Evolutionary conservation across 2,113 vertebrate genomes (phyloP).

Genomic region (Lates calcarifer): DNA sequence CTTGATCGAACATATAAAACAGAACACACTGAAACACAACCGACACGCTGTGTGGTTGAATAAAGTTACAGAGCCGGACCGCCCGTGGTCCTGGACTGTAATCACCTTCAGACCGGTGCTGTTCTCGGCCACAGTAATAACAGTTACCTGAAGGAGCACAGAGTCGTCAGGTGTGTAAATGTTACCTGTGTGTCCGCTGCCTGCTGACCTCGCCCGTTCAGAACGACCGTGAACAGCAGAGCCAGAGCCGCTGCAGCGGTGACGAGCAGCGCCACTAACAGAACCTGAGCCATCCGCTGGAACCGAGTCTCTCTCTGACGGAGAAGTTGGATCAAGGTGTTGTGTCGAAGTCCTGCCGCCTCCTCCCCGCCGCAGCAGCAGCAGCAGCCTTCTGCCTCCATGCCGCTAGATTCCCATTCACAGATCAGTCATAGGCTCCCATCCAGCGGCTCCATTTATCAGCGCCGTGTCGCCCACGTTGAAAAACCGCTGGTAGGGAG

Average conservation of each 20-base stretch:
- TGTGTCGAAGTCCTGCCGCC: no score
- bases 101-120: no score
- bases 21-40: background rate
- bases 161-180: background rate
- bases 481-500: conserved; percentile 4
- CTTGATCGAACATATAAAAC: background rate
- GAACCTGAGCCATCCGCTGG: fast-evolving
- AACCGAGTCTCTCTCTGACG: background rate
- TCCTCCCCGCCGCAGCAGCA: background rate
- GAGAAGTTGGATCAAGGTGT: background rate
- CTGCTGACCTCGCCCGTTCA: fast-evolving
- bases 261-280: background rate
- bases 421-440: background rate
- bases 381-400: conserved; percentile 29
- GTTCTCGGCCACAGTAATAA: no score
- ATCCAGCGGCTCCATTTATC: conserved; percentile 50
- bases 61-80: no score
- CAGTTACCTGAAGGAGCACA: no score
- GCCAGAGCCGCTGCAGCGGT: conserved; percentile 1
- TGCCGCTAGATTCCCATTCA: background rate
- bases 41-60: background rate
- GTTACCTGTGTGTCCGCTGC: conserved; percentile 30
- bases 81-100: no score
- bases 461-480: conserved; percentile 60
- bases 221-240: background rate